These are phyloP conservation scores for Nezara viridula DNA, from an alignment of 2,888 invertebrate genomes.

Conservation along the genomic window DNA sequence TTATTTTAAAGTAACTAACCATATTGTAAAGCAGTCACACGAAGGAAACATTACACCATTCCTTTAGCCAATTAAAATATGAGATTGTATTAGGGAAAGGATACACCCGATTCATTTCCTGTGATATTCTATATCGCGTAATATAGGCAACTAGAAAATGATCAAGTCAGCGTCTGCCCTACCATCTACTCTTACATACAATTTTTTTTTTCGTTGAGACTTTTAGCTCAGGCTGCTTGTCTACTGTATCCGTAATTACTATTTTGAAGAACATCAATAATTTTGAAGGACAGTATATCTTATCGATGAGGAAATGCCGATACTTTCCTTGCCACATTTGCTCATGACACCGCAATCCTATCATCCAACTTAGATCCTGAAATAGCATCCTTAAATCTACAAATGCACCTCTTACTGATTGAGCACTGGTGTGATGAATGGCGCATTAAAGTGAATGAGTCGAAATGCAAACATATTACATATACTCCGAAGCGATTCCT, in stretches of 20 bases:
- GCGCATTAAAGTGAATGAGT: too few relatives aligned
- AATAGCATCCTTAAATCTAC: too few relatives aligned
- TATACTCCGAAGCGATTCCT: too few relatives aligned
- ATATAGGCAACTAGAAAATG: conserved; percentile 2
- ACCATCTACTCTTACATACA: conserved; percentile 18
- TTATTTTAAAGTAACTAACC: too few relatives aligned
- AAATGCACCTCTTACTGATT: too few relatives aligned
- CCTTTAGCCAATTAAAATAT: conserved; percentile 11
- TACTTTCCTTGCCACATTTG: too few relatives aligned
- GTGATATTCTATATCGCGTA: conserved; percentile 22
- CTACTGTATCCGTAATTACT: not conserved
- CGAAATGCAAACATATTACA: too few relatives aligned
- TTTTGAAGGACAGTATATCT: not conserved
- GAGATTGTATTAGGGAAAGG: not conserved
- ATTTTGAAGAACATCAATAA: not conserved
- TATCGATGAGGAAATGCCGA: too few relatives aligned
- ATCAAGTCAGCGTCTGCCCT: conserved; percentile 8
- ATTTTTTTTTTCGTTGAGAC: conserved; percentile 1
- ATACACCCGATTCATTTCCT: not conserved
- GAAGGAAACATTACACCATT: not conserved
- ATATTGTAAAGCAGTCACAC: too few relatives aligned
- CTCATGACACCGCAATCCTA: too few relatives aligned
- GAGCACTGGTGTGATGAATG: too few relatives aligned
- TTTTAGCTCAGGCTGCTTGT: not conserved
- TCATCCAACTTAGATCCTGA: too few relatives aligned